These are phyloP conservation scores for Anguilla japonica DNA, from an alignment of 2,113 vertebrate genomes.

Conservation along the genomic window DNA sequence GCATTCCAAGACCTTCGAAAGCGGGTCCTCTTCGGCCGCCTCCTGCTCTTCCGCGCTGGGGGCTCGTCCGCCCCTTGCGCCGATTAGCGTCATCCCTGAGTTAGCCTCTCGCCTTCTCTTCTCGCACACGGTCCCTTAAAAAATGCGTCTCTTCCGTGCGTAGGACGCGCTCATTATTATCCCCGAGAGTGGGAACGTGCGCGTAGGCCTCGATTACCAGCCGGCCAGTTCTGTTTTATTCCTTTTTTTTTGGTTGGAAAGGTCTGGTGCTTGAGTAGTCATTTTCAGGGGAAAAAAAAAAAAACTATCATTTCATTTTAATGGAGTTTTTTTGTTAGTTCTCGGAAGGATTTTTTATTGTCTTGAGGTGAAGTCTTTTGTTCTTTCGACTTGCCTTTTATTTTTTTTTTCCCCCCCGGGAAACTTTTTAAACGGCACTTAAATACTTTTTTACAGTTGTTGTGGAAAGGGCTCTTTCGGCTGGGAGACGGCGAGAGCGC, in stretches of 20 bases:
- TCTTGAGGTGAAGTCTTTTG: not conserved
- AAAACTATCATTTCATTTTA: not conserved
- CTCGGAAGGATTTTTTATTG: not conserved
- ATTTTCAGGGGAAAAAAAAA: not conserved
- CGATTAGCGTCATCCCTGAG: not conserved
- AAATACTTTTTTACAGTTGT: not conserved
- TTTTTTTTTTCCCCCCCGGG: not conserved
- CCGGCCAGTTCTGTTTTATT: not conserved
- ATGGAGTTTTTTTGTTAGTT: not conserved
- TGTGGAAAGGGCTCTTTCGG: not conserved
- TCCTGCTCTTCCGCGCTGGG: not conserved
- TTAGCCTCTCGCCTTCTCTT: not conserved
- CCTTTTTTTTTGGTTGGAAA: not conserved
- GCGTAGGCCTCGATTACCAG: not conserved
- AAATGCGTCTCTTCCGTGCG: not conserved
- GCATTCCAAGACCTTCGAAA: conserved; percentile 35
- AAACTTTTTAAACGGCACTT: conserved; percentile 1
- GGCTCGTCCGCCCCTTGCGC: too few species aligned
- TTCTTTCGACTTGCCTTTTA: not conserved
- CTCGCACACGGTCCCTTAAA: not conserved
- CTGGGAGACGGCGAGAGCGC: not conserved
- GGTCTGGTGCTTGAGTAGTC: not conserved
- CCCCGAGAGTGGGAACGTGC: not conserved
- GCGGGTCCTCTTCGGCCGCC: conserved; percentile 36
- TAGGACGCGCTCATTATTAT: not conserved